phyloP scores from a whole-genome alignment of 2,888 invertebrate species.

The Sinentomon sp. region DNA sequence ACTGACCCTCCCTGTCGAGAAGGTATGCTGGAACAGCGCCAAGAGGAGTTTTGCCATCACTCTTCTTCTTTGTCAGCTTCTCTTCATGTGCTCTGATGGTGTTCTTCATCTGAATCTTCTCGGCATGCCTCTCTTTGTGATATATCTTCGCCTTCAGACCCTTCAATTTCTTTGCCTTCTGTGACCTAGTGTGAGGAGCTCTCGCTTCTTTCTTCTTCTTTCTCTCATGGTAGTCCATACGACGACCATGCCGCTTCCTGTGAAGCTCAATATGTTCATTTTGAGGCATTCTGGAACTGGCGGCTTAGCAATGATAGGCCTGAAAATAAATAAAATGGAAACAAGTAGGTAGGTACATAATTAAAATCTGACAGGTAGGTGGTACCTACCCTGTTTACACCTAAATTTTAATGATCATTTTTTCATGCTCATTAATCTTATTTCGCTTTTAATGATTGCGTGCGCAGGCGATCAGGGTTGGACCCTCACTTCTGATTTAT shows the following conservation, averaged over 20 bases:
- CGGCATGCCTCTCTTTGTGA: conserved; percentile 84
- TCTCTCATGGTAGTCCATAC: conserved; percentile 90
- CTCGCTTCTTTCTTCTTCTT: conserved; percentile 87
- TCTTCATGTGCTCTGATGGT: conserved; percentile 94
- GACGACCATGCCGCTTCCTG: conserved; percentile 78
- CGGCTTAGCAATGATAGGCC: background rate
- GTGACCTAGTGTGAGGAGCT: conserved; percentile 65
- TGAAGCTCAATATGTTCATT: conserved; percentile 99
- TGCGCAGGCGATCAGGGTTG: too few relatives aligned
- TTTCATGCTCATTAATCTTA: too few relatives aligned
- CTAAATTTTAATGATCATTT: too few relatives aligned
- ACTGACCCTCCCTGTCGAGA: conserved; percentile 85
- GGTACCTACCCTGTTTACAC: too few relatives aligned
- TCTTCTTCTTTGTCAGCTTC: conserved; percentile 46
- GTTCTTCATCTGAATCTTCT: conserved; percentile 98
- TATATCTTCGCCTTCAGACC: conserved; percentile 93
- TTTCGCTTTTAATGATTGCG: too few relatives aligned
- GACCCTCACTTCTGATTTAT: too few relatives aligned
- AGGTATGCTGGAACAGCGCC: conserved; percentile 87
- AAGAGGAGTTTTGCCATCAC: conserved; percentile 42
- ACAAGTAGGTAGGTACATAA: too few relatives aligned
- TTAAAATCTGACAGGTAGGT: too few relatives aligned
- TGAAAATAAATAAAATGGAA: too few relatives aligned
- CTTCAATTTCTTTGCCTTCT: conserved; percentile 67
- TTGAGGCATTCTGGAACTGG: conserved; percentile 51